Percentiles rank a stretch among this genome's conserved stretches.
Conservation (phyloP, 2,888 invertebrate genomes). For the Parnassius glacialis region DNA sequence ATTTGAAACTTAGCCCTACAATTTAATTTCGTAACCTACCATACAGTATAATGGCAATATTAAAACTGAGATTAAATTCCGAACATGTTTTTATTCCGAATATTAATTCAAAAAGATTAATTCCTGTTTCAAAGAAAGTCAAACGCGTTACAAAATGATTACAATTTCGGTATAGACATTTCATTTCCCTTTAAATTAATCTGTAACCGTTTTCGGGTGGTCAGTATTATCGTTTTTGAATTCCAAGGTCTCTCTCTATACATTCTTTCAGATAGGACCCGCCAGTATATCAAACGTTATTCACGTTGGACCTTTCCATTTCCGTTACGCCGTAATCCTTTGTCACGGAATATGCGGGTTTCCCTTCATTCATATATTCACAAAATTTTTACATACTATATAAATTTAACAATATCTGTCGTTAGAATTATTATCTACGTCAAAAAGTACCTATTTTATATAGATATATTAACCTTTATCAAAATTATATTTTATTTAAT, state of each 20-base stretch:
- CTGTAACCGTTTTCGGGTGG: slow-evolving; percentile 1
- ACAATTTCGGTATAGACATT: slow-evolving; percentile 1
- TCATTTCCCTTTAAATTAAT: slow-evolving; percentile 14
- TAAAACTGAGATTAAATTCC: too few species aligned
- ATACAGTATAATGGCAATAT: too few species aligned
- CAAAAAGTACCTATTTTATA: too few species aligned
- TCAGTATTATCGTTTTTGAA: slow-evolving; percentile 10
- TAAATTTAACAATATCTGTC: too few species aligned
- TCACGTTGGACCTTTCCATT: slow-evolving; percentile 9
- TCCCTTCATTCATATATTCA: neutral
- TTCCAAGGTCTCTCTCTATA: slow-evolving; percentile 5
- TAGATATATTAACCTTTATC: too few species aligned
- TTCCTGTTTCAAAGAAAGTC: too few species aligned
- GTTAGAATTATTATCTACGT: too few species aligned
- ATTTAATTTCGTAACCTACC: too few species aligned
- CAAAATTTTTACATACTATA: neutral
- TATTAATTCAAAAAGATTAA: too few species aligned
- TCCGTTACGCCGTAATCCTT: slow-evolving; percentile 1
- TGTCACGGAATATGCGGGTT: slow-evolving; percentile 20
- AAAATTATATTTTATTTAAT: too few species aligned
- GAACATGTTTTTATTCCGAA: too few species aligned
- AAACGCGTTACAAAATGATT: neutral
- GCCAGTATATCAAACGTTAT: slow-evolving; percentile 5
- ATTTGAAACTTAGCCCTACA: too few species aligned
- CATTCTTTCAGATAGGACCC: slow-evolving; percentile 11